A percentile compares a stretch with the other conserved stretches of the same genome.
phyloP scores from a whole-genome alignment of 2,888 invertebrate species.

The Epicampocera succincta region DNA sequence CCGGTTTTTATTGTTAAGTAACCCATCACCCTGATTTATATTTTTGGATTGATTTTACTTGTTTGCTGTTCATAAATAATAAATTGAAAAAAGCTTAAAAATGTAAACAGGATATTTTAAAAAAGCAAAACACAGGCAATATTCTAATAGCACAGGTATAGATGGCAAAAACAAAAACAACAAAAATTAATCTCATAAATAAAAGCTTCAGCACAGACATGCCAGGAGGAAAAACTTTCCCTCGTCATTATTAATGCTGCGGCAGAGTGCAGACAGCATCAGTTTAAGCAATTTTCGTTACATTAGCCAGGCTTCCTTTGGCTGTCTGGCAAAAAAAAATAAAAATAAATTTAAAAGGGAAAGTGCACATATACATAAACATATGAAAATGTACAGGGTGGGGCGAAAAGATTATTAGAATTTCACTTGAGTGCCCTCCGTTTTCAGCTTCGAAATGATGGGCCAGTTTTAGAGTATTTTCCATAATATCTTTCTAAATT shows the following conservation, averaged over 20 bases:
- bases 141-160: not conserved
- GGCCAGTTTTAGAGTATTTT: too few species aligned
- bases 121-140: not conserved
- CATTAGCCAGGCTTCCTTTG: constrained; percentile 38
- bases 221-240: constrained; percentile 40
- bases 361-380: not conserved
- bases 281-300: constrained; percentile 25
- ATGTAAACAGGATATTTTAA: too few species aligned
- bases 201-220: constrained; percentile 40
- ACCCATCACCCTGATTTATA: too few species aligned
- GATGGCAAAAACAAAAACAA: too few species aligned
- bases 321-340: constrained; percentile 12
- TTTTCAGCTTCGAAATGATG: too few species aligned
- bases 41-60: too few species aligned
- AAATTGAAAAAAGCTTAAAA: too few species aligned
- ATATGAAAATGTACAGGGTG: not conserved
- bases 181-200: constrained; percentile 48
- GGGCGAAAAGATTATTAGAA: too few species aligned
- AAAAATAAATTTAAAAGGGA: not conserved
- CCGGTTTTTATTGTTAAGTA: too few species aligned
- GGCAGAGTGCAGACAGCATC: not conserved
- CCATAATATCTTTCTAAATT: too few species aligned
- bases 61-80: too few species aligned
- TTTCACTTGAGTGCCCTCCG: too few species aligned
- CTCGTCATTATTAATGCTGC: constrained; percentile 2